phyloP scores from a whole-genome alignment of 1,140 invertebrate genomes.

The Drosophila prosaltans region DNA sequence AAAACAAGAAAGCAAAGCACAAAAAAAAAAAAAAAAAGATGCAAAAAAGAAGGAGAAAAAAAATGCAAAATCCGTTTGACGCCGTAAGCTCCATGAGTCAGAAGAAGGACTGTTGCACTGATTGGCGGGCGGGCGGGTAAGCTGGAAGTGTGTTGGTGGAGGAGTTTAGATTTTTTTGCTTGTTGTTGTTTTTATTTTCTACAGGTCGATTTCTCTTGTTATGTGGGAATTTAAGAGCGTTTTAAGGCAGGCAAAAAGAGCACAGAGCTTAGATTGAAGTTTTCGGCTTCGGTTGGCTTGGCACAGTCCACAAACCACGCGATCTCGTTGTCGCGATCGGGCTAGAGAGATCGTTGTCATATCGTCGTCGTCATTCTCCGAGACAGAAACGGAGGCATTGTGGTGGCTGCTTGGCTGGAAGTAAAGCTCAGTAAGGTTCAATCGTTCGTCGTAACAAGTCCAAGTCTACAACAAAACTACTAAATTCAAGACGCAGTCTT shows the following conservation, averaged over 20 bases:
- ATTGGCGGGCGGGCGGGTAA: conserved; percentile 38
- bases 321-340: conserved; percentile 3
- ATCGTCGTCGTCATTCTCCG: conserved; percentile 33
- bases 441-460: conserved; percentile 68
- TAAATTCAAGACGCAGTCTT: conserved; percentile 32
- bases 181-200: background rate
- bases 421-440: conserved; percentile 59
- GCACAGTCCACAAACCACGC: background rate
- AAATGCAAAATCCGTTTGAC: conserved; percentile 79
- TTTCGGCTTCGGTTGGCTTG: conserved; percentile 26
- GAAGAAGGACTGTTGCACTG: conserved; percentile 61
- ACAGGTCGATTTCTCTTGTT: background rate
- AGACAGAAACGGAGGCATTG: conserved; percentile 16
- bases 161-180: conserved; percentile 1
- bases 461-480: conserved; percentile 25
- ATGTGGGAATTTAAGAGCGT: background rate
- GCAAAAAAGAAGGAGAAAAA: conserved; percentile 24
- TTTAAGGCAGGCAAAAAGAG: conserved; percentile 12
- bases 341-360: background rate
- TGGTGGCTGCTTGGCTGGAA: conserved; percentile 33
- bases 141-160: background rate
- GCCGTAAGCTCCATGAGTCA: conserved; percentile 73
- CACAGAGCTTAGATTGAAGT: background rate
- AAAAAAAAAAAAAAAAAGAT: conserved; percentile 22
- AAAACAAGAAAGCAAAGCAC: conserved; percentile 42